phyloP scores from a whole-genome alignment of 2,797 vertebrate genomes.

The Jordanella pulchra region DNA sequence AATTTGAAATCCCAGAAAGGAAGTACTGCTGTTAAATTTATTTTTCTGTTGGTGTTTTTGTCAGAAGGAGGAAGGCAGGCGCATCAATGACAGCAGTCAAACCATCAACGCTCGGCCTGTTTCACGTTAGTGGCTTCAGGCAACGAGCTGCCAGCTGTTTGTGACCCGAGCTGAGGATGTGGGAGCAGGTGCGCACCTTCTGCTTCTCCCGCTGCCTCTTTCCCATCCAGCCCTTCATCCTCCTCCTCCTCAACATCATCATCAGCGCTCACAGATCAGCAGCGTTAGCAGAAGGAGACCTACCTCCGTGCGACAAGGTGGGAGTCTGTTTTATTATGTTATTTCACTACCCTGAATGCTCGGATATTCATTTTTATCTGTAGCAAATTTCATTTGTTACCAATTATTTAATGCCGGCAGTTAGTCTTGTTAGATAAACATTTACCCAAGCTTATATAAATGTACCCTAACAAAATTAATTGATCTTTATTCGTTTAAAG shows the following conservation, averaged over 20 bases:
- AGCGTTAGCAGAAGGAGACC: slow-evolving; percentile 43
- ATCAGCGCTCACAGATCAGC: slow-evolving; percentile 40
- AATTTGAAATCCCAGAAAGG: slow-evolving; percentile 32
- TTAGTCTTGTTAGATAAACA: neutral
- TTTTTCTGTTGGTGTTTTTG: neutral
- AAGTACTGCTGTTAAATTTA: neutral
- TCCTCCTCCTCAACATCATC: slow-evolving; percentile 50
- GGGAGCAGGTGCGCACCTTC: slow-evolving; percentile 46
- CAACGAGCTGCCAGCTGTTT: slow-evolving; percentile 37
- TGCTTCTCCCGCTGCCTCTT: slow-evolving; percentile 46
- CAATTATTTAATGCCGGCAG: no score
- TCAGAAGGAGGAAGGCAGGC: slow-evolving; percentile 14
- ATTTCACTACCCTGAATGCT: no score
- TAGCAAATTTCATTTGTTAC: no score
- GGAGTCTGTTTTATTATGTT: slow-evolving; percentile 24
- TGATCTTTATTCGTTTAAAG: neutral
- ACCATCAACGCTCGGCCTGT: slow-evolving; percentile 20
- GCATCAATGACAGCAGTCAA: slow-evolving; percentile 53
- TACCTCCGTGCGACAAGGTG: slow-evolving; percentile 78
- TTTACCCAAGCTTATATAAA: neutral
- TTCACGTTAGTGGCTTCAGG: slow-evolving; percentile 42
- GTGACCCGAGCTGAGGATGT: slow-evolving; percentile 66
- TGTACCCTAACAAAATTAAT: neutral
- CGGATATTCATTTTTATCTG: no score
- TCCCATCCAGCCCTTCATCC: slow-evolving; percentile 31